phyloP scores from a whole-genome alignment of 1,140 invertebrate genomes.

The Drosophila hydei region DNA sequence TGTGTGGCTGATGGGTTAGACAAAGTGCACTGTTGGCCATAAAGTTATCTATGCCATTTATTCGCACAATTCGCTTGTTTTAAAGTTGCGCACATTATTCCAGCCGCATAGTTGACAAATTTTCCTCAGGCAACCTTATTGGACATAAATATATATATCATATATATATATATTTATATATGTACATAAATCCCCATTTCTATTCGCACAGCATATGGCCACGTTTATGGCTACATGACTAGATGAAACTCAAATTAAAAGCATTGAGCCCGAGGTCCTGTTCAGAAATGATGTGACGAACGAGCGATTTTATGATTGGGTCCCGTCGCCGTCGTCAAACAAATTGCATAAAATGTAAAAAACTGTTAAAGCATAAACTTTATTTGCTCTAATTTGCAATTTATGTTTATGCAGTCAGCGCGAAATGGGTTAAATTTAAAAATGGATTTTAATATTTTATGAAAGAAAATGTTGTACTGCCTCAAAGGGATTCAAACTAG shows the following conservation, averaged over 20 bases:
- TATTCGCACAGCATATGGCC: not conserved
- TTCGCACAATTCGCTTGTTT: conserved; percentile 70
- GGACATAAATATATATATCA: conserved; percentile 3
- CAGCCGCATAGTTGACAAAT: conserved; percentile 73
- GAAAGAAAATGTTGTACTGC: not conserved
- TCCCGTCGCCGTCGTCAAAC: not conserved
- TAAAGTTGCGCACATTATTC: conserved; percentile 52
- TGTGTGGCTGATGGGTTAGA: conserved; percentile 54
- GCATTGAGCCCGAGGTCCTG: conserved; percentile 4
- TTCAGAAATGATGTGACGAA: conserved; percentile 16
- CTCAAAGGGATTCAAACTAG: not conserved
- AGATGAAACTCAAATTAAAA: conserved; percentile 20
- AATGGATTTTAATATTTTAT: conserved; percentile 1
- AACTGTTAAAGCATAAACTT: not conserved
- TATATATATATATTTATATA: conserved; percentile 3
- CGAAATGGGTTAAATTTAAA: conserved; percentile 2
- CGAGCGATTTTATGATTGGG: conserved; percentile 20
- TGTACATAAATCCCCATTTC: conserved; percentile 8
- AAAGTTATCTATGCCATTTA: conserved; percentile 79
- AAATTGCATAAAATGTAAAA: not conserved
- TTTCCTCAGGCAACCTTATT: conserved; percentile 48
- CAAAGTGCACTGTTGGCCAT: conserved; percentile 71
- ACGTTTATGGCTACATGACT: conserved; percentile 8
- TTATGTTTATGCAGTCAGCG: not conserved
- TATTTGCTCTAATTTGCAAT: not conserved